phyloP scores from a whole-genome alignment of 2,113 vertebrate genomes.

The Paraplagusia blochii region DNA sequence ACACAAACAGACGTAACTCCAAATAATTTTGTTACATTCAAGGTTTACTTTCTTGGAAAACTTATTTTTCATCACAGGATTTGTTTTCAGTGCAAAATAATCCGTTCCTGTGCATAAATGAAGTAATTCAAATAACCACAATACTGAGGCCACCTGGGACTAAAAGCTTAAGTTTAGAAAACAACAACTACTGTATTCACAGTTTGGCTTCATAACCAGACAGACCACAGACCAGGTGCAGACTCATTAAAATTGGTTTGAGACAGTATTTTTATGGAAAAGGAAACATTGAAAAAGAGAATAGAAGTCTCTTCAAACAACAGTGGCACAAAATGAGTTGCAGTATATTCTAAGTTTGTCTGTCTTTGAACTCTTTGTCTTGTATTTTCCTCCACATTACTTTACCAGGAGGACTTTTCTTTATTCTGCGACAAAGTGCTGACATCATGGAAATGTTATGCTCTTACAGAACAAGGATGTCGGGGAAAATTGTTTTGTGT shows the following conservation, averaged over 20 bases:
- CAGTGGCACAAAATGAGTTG: slow-evolving; percentile 33
- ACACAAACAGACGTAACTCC: too few relatives aligned
- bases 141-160: neutral
- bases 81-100: neutral
- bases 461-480: neutral
- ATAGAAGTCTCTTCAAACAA: slow-evolving; percentile 55
- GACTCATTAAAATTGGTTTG: too few relatives aligned
- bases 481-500: neutral
- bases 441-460: neutral
- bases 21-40: too few relatives aligned
- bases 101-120: neutral
- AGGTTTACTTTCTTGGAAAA: too few relatives aligned
- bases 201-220: too few relatives aligned
- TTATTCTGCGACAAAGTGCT: neutral
- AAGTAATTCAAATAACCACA: neutral
- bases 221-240: too few relatives aligned
- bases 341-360: neutral
- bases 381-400: neutral
- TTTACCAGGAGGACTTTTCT: neutral
- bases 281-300: neutral
- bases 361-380: slow-evolving; percentile 23
- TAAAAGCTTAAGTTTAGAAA: too few relatives aligned
- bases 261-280: too few relatives aligned
- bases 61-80: too few relatives aligned
- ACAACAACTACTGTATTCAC: too few relatives aligned